Evolutionary conservation across 2,113 vertebrate species (phyloP), one percentile per base, ranked within the genome.

Genomic region (Merops nubicus): DNA sequence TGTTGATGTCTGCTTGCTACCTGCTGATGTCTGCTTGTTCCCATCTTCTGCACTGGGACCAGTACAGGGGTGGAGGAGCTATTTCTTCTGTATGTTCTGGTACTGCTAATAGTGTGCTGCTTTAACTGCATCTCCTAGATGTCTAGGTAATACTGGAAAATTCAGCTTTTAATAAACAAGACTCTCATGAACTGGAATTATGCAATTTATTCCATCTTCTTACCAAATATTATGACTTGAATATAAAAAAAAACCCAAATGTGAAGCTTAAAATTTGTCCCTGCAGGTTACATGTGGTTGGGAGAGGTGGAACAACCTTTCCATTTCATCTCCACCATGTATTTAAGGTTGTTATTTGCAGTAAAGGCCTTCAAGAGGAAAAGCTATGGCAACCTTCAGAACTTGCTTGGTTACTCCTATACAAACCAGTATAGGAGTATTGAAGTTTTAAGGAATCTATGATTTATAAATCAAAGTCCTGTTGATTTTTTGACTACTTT

Each of bases 361-460:
- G 11, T 29, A 68, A 59, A 60, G 5, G 7, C 5, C 16, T 82
- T 68, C 19, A 64, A 9, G 13, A 74, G 65, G 16, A 65, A 8
- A 8, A 23, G 7, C 5, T 54, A 3, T 29, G 29, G 4, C n/a
- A 60, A 33, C 17, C 18, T 51, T 64, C n/a, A 57, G n/a, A 48
- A 29, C 11, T 53, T 73, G 0, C 12, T 38, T 47, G 10, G 3
- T 43, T 84, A n/a, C n/a, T n/a, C n/a, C n/a, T n/a, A n/a, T n/a
- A n/a, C n/a, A n/a, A n/a, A n/a, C n/a, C n/a, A n/a, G n/a, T 34
- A 21, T 5, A 28, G 1, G 19, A 45, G 1, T 57, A 43, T 4
- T 57, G 15, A 77, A 80, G 33, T 74, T 88, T 40, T 38, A n/a
- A 81, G 20, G 56, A 86, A 70, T 15, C 3, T 2, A 1, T 14